Conservation (phyloP, 2,888 invertebrate species). For the Lasioglossum villosulum region DNA sequence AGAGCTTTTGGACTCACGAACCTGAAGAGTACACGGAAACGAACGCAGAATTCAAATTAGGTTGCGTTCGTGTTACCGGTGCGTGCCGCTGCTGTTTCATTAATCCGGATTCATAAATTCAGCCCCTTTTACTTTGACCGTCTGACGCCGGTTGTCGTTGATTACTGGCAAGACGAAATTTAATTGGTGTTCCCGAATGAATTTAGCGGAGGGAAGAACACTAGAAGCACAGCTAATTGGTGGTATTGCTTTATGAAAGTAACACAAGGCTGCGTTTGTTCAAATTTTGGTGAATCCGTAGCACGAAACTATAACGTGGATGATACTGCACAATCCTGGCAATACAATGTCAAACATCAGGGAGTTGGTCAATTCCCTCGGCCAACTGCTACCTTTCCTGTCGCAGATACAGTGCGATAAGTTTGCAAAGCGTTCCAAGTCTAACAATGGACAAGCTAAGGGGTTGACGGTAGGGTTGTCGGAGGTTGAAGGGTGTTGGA, state of each 20-base stretch:
- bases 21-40: constrained; percentile 3
- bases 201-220: not conserved
- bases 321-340: not conserved
- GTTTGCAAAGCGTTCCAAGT: constrained; percentile 5
- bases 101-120: not conserved
- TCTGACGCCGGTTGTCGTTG: not conserved
- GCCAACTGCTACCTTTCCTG: not conserved
- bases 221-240: not conserved
- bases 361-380: not conserved
- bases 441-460: constrained; percentile 4
- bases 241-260: not conserved
- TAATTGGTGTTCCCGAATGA: not conserved
- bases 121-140: not conserved
- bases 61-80: not conserved
- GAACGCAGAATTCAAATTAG: constrained; percentile 11
- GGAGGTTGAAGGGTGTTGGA: not conserved
- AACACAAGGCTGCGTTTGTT: not conserved
- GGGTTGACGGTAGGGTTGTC: not conserved
- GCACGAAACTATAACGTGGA: not conserved
- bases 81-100: constrained; percentile 1
- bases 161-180: not conserved
- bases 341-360: not conserved
- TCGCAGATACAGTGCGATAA: not conserved
- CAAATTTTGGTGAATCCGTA: not conserved
- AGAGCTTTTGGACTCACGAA: not conserved